Base-by-base conservation (phyloP, 2,888 invertebrate genomes). In the Orthonychiurus folsomi region DNA sequence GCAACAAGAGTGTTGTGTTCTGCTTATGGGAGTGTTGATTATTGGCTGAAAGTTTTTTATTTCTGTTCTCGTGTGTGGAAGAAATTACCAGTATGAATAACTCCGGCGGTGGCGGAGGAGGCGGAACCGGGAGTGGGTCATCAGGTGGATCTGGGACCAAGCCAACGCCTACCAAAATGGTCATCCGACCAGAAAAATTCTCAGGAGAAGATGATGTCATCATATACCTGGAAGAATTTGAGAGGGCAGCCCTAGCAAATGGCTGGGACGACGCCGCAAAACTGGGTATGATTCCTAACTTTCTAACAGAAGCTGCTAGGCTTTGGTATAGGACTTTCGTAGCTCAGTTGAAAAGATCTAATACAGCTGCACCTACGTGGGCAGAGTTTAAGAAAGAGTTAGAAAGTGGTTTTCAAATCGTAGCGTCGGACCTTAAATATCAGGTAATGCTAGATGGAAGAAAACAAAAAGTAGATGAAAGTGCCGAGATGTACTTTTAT, bases 191-290 rank as follows among this genome's bases (percentile, higher is more conserved):
- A 37, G 9, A 5, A 5, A 37, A 37, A 15, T 37, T 37, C 15
- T 9, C 37, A 9, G 37, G 37, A 37, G 37, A 37, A 9, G 37
- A 37, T 5, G 37, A 37, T 15, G 37, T 37, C 15, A n/a, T n/a
- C 48, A 47, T 52, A 12, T 55, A 24, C 25, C 9, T 23, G 24
- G 55, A 55, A 55, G 55, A 24, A 24, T 55, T 55, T 55, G 55
- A 55, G 25, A 25, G 55, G 25, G 25, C 55, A 24, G 21, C 55
- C 3, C 3, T 3, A 55, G 21, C 55, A 21, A 55, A 55, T 24
- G 24, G 25, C 3, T 55, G 55, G 55, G 55, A 55, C 5, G 55
- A 24, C 3, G 25, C 21, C 9, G 15, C 9, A 3, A 55, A 55
- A 25, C 18, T 55, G 15, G 55, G 25, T 2, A 55, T 55, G 55